Evolutionary conservation across 2,797 vertebrate species (phyloP).

Genomic region (Eutrigla gurnardus): DNA sequence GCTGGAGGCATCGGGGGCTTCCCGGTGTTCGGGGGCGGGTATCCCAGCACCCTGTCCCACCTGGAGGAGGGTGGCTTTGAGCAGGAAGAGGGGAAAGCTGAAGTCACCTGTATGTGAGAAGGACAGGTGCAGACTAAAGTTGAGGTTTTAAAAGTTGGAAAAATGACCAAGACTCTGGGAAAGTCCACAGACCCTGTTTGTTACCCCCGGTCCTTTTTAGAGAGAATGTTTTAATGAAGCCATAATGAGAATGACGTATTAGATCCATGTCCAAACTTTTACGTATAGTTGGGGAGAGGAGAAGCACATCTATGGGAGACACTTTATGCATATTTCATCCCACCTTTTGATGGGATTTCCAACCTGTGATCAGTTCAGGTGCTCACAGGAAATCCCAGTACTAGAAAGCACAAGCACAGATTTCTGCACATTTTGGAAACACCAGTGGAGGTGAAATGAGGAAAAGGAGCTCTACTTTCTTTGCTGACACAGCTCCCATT

Average conservation of each 20-base stretch:
- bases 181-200: not conserved
- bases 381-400: slow-evolving; percentile 18
- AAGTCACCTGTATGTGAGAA: slow-evolving; percentile 94
- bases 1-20: slow-evolving; percentile 83
- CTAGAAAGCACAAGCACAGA: slow-evolving; percentile 38
- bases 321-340: slow-evolving; percentile 21
- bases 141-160: not conserved
- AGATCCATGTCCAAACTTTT: slow-evolving; percentile 22
- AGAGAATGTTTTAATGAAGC: slow-evolving; percentile 67
- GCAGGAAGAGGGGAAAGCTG: slow-evolving; percentile 93
- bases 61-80: slow-evolving; percentile 93
- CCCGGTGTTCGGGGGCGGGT: slow-evolving; percentile 86
- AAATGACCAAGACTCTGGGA: not conserved
- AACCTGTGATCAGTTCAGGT: slow-evolving; percentile 5
- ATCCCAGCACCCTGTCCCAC: slow-evolving; percentile 86
- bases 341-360: not conserved
- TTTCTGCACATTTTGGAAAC: slow-evolving; percentile 29
- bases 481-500: not conserved
- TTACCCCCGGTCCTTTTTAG: slow-evolving; percentile 16
- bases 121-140: not conserved
- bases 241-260: slow-evolving; percentile 58
- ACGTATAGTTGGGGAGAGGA: not conserved
- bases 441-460: slow-evolving; percentile 9
- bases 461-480: not conserved
- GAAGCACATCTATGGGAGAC: not conserved